These are phyloP conservation scores for Drosophila pseudotakahashii DNA, from an alignment of 2,888 invertebrate genomes.

Conservation along the genomic window DNA sequence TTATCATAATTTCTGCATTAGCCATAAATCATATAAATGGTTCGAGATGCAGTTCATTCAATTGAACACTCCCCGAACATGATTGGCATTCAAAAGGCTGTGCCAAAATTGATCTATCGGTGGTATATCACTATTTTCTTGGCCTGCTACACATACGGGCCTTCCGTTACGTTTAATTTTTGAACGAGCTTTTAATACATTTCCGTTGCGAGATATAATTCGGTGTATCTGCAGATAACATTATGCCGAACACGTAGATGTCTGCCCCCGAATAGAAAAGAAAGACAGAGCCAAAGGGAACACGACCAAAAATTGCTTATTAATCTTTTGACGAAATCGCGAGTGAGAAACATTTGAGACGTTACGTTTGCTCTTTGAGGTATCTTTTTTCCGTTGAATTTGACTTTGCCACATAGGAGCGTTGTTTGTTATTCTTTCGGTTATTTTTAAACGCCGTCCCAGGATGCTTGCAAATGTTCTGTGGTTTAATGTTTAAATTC, in stretches of 20 bases:
- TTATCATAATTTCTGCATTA: constrained; percentile 22
- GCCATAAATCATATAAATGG: constrained; percentile 25
- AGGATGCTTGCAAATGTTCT: constrained; percentile 51
- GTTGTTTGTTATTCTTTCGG: constrained; percentile 32
- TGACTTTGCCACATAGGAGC: constrained; percentile 5
- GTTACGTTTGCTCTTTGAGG: constrained; percentile 46
- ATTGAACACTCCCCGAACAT: constrained; percentile 22
- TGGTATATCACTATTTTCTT: constrained; percentile 3
- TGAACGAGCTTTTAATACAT: constrained; percentile 66
- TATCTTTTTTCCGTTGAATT: constrained; percentile 43
- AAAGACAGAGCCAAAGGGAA: constrained; percentile 8
- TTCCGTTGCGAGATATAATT: constrained; percentile 58
- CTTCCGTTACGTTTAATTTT: constrained; percentile 35
- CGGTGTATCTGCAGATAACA: constrained; percentile 23
- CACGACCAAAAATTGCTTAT: constrained; percentile 59
- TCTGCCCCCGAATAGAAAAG: constrained; percentile 7
- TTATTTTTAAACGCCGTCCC: constrained; percentile 26
- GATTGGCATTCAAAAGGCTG: constrained; percentile 6
- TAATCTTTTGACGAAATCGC: constrained; percentile 74
- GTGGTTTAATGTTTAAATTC: constrained; percentile 49
- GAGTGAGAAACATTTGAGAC: constrained; percentile 51
- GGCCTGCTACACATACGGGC: constrained; percentile 6
- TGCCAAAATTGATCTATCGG: constrained; percentile 7
- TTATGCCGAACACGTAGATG: constrained; percentile 71
- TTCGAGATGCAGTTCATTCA: constrained; percentile 26